Evolutionary conservation across 2,113 vertebrate species (phyloP).

Genomic region (Colossoma macropomum): DNA sequence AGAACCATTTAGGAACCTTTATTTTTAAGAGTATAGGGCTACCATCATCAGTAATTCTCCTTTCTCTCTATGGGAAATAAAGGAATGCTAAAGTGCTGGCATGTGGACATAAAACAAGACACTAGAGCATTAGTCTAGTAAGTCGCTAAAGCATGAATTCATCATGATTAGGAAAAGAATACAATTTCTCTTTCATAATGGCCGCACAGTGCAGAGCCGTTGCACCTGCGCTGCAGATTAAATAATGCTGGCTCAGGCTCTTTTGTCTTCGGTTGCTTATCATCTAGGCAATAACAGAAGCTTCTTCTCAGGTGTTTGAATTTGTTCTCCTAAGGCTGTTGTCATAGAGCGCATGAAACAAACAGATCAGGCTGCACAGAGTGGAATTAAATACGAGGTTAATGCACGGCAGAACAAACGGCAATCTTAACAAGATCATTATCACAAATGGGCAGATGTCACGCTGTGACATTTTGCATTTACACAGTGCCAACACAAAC

Average conservation of each 20-base stretch:
- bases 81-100: no score
- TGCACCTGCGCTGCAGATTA: neutral
- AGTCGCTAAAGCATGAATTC: neutral
- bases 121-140: neutral
- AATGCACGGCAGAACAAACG: conserved; percentile 28
- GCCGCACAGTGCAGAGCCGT: neutral
- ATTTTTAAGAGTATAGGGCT: no score
- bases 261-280: conserved; percentile 32
- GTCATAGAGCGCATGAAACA: conserved; percentile 20
- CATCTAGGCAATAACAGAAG: conserved; percentile 18
- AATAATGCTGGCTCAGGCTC: conserved; percentile 19
- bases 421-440: conserved; percentile 40
- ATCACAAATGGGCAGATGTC: conserved; percentile 33
- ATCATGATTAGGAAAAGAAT: conserved; percentile 13
- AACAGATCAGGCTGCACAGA: conserved; percentile 17
- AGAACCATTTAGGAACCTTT: no score
- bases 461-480: conserved; percentile 19
- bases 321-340: conserved; percentile 27
- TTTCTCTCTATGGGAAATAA: no score
- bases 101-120: neutral
- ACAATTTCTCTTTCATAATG: neutral
- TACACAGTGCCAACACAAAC: conserved; percentile 11
- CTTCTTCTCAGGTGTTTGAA: conserved; percentile 31
- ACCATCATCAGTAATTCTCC: no score
- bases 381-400: conserved; percentile 30